A percentile compares a stretch with the other conserved stretches of the same genome.
phyloP scores from a whole-genome alignment of 2,888 invertebrate species.

The Eupithecia insigniata region DNA sequence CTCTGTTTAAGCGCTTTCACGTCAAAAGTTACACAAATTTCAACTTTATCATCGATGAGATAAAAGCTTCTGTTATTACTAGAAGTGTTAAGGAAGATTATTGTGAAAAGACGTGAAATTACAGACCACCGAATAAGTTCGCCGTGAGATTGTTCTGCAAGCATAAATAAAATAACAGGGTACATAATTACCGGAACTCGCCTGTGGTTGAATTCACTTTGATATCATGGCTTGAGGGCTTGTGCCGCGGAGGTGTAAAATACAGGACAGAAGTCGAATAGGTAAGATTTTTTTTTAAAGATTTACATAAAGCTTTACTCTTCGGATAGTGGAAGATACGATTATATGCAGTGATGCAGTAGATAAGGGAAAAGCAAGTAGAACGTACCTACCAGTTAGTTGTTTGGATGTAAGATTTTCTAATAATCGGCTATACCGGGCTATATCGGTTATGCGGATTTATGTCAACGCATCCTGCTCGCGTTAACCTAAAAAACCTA shows the following conservation, averaged over 20 bases:
- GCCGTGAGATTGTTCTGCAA: conserved; percentile 53
- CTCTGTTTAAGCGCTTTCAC: conserved; percentile 38
- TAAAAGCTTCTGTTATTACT: conserved; percentile 47
- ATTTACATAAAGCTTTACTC: too few relatives aligned
- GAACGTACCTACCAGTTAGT: too few relatives aligned
- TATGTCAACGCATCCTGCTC: too few relatives aligned
- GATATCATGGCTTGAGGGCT: conserved; percentile 31
- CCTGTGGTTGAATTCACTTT: conserved; percentile 39
- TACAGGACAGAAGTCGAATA: conserved; percentile 6
- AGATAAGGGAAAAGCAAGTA: neutral
- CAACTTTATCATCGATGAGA: conserved; percentile 48
- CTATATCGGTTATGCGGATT: too few relatives aligned
- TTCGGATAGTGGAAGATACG: neutral
- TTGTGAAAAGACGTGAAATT: conserved; percentile 55
- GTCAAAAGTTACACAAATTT: conserved; percentile 45
- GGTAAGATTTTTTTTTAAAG: too few relatives aligned
- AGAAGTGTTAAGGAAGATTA: conserved; percentile 46
- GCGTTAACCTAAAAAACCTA: too few relatives aligned
- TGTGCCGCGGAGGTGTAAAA: conserved; percentile 18
- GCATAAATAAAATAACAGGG: conserved; percentile 63
- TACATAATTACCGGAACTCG: conserved; percentile 59
- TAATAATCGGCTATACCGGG: too few relatives aligned
- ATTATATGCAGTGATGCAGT: neutral
- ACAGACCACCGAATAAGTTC: conserved; percentile 66
- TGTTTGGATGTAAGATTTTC: too few relatives aligned